Conservation (phyloP, 1,140 invertebrate species). For the Nasonia longicornis region DNA sequence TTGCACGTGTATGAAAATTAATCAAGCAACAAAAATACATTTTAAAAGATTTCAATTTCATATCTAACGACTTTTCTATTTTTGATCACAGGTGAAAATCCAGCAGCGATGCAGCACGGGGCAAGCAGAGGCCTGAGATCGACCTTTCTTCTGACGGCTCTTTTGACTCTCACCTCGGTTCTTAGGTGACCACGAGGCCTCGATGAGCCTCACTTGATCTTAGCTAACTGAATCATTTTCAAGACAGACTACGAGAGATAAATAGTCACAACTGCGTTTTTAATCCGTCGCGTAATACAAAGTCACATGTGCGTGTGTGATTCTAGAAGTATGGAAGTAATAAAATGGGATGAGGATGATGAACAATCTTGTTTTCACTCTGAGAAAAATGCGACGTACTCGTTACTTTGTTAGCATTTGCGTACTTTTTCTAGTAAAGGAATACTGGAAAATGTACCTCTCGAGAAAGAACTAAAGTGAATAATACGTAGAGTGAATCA, state of each 20-base stretch:
- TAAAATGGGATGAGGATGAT: not conserved
- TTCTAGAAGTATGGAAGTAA: not conserved
- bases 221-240: conserved; percentile 23
- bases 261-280: not conserved
- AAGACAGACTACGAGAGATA: not conserved
- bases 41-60: too few species aligned
- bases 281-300: not conserved
- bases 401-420: not conserved
- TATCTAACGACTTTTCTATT: not conserved
- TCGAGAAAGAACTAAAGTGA: not conserved
- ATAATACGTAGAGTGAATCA: not conserved
- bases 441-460: not conserved
- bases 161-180: conserved; percentile 59
- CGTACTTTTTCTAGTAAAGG: not conserved
- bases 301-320: not conserved
- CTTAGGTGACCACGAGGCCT: conserved; percentile 66
- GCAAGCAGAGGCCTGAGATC: conserved; percentile 54
- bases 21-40: too few species aligned
- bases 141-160: conserved; percentile 56
- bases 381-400: conserved; percentile 14
- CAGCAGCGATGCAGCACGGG: conserved; percentile 71
- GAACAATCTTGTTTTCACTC: not conserved
- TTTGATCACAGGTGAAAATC: conserved; percentile 69
- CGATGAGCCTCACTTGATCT: conserved; percentile 34
- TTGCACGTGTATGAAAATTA: too few species aligned